phyloP scores from a whole-genome alignment of 1,140 invertebrate genomes.

The Anoplolepis gracilipes region DNA sequence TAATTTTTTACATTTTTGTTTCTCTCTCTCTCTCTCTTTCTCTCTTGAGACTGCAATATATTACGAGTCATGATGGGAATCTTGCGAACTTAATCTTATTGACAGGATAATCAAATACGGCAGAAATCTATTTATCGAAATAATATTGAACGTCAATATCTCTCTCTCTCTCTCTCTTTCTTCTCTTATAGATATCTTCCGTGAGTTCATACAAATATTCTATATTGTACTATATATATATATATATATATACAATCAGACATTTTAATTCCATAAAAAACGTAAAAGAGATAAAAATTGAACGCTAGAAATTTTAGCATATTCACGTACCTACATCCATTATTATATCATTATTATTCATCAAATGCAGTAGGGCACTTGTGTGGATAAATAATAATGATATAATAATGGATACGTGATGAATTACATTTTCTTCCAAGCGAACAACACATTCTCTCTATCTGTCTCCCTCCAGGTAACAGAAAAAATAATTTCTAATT shows the following conservation, averaged over 20 bases:
- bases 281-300: not conserved
- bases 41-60: not conserved
- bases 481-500: not conserved
- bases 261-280: not conserved
- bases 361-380: no score
- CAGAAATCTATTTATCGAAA: conserved; percentile 34
- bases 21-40: no score
- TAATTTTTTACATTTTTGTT: not conserved
- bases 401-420: no score
- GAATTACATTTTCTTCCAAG: no score
- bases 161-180: no score
- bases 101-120: conserved; percentile 42
- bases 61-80: conserved; percentile 15
- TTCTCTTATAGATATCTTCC: not conserved
- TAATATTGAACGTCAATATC: conserved; percentile 36
- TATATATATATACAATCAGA: not conserved
- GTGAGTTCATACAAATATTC: not conserved
- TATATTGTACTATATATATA: no score
- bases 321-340: not conserved
- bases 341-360: not conserved
- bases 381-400: no score
- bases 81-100: conserved; percentile 26
- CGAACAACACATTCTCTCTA: not conserved
- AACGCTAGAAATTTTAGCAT: not conserved
- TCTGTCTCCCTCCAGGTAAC: not conserved